Evolutionary conservation across 2,113 vertebrate species (phyloP), one percentile per base, ranked within the genome.

Genomic region (Trichechus manatus): DNA sequence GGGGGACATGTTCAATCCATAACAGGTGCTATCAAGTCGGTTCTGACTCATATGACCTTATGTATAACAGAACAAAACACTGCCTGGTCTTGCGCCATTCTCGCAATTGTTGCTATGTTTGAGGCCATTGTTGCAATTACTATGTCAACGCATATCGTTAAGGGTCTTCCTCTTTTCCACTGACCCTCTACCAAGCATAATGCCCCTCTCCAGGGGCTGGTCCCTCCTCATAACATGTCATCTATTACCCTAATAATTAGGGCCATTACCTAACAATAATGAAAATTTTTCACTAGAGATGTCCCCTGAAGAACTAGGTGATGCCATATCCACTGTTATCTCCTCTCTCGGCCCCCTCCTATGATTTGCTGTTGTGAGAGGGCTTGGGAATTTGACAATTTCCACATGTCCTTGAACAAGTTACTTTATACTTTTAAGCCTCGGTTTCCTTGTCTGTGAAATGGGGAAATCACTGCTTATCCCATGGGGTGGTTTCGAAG

Each of bases 211-310:
- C 50, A 53, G 13, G 50, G 53, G 15, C 53, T 56, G 15, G 14
- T 56, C 3, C 53, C 53, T 56, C 53, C 53, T 56, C 3, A 17
- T 56, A 56, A 56, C 53, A 56, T 56, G 53, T 56, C 53, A 56
- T 56, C 33, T 63, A 64, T 53, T 29, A 50, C 14, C 9, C 39
- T 44, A 66, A 93, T 68, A 75, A 93, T 77, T 79, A 72, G 29
- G 47, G 66, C 22, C 74, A 66, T 74, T 83, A 91, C 88, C 39
- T 72, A 85, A 70, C 5, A 92, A 56, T 66, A 92, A 94, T 88
- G 66, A 68, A 92, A 70, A 47, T 2, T 25, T 61, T 91, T 36
- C 74, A 91, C 5, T 27, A 87, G 31, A 31, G 61, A 80, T 0
- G 3, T 33, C 8, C 20, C 9, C 6, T 70, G 33, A 77, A 87